These are phyloP conservation scores for Oscarella lobularis DNA, from an alignment of 37 sponge, comb jelly and placozoan genomes.

Conservation along the genomic window DNA sequence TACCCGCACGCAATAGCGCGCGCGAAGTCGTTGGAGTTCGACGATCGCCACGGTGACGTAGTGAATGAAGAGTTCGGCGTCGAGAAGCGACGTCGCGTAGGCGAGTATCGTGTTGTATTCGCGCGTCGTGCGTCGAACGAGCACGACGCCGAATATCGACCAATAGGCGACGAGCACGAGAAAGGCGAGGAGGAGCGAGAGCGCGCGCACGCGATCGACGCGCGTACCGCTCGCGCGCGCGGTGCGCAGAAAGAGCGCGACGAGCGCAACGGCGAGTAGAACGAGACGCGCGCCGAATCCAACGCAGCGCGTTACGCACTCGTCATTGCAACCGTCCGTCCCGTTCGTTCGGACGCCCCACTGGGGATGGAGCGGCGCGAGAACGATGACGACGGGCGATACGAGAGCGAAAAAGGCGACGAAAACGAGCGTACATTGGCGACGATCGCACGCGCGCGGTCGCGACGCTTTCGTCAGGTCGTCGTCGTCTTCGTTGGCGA, in stretches of 20 bases:
- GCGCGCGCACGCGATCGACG: not conserved
- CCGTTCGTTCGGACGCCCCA: not conserved
- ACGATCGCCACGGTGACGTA: not conserved
- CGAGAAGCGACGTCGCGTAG: not conserved
- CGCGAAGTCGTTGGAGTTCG: not conserved
- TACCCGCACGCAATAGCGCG: not conserved
- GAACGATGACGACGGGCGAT: not conserved
- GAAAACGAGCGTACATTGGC: not conserved
- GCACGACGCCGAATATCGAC: not conserved
- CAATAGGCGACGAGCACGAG: constrained; percentile 2
- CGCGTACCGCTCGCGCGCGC: not conserved
- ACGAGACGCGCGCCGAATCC: not conserved
- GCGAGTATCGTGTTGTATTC: not conserved
- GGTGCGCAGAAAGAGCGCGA: not conserved
- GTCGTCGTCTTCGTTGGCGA: not conserved
- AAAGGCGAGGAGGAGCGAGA: not conserved
- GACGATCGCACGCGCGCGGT: not conserved
- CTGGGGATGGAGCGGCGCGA: not conserved
- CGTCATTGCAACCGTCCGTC: not conserved
- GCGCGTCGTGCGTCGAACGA: not conserved
- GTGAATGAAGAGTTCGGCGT: not conserved
- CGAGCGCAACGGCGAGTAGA: not conserved
- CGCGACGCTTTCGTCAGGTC: not conserved
- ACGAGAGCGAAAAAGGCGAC: not conserved
- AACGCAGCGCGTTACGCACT: not conserved